Evolutionary conservation across 2,797 vertebrate genomes (phyloP).

Genomic region (Spheniscus humboldti): DNA sequence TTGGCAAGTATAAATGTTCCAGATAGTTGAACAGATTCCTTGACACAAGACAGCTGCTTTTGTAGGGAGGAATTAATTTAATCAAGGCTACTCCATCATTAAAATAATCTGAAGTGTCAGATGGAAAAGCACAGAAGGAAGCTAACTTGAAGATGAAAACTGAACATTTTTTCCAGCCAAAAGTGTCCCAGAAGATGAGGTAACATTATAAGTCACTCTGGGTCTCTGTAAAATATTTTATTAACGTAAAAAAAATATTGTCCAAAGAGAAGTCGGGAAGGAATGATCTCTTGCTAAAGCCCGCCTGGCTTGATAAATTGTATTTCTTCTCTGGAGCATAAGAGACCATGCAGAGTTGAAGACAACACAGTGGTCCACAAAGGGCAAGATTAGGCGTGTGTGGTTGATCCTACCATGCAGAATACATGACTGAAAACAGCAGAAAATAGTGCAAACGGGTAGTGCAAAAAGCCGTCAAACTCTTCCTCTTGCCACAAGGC

Average conservation of each 20-base stretch:
- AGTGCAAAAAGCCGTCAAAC: neutral
- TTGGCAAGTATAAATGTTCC: neutral
- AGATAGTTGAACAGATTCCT: constrained; percentile 43
- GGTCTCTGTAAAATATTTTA: neutral
- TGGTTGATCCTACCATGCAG: neutral
- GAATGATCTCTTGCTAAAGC: neutral
- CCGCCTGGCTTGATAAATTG: neutral
- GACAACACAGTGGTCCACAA: neutral
- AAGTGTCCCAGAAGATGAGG: neutral
- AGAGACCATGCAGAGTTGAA: neutral
- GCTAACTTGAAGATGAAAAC: neutral
- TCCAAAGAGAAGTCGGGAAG: neutral
- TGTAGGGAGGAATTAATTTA: constrained; percentile 46
- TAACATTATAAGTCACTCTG: neutral
- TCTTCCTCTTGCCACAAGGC: neutral
- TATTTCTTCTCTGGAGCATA: neutral
- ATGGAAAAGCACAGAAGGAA: neutral
- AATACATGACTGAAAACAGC: neutral
- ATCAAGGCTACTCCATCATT: constrained; percentile 17
- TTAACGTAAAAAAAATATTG: neutral
- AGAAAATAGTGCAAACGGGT: neutral
- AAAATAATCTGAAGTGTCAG: constrained; percentile 30
- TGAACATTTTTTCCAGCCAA: neutral
- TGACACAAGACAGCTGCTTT: constrained; percentile 40
- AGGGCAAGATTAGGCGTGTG: accelerated